These are phyloP conservation scores for Aegithalos caudatus DNA, from an alignment of 2,113 vertebrate genomes.

Conservation along the genomic window DNA sequence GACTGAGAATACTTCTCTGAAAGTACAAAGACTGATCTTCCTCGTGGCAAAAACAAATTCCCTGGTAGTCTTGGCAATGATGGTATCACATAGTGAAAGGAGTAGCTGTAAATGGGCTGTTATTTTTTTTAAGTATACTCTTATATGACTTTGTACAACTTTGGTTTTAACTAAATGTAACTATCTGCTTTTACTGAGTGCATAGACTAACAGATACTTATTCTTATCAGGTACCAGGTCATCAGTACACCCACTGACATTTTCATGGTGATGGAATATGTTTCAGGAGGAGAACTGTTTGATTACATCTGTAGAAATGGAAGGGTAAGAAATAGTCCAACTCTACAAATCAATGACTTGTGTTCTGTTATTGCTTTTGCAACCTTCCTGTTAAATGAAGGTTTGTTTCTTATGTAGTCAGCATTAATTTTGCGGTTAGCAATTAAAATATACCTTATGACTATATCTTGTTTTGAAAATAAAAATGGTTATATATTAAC, in stretches of 20 bases:
- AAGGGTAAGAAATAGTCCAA: slow-evolving; percentile 81
- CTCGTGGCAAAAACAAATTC: neutral
- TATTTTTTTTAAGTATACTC: neutral
- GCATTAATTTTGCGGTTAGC: neutral
- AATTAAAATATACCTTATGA: neutral
- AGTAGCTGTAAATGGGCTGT: neutral
- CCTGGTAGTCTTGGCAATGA: neutral
- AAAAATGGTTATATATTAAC: neutral
- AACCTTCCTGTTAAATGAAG: neutral
- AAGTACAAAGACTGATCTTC: neutral
- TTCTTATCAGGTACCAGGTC: slow-evolving; percentile 89
- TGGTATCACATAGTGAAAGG: neutral
- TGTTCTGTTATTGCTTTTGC: neutral
- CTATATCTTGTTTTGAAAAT: neutral
- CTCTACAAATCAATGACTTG: neutral
- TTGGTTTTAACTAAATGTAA: neutral
- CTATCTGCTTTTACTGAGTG: neutral
- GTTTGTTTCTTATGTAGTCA: neutral
- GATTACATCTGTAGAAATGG: slow-evolving; percentile 99
- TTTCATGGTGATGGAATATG: slow-evolving; percentile 99
- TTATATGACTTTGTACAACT: neutral
- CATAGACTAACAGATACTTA: slow-evolving; percentile 47
- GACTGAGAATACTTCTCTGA: neutral
- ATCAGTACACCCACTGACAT: slow-evolving; percentile 98
- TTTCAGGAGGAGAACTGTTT: slow-evolving; percentile 96